Evolutionary conservation across 2,113 vertebrate genomes (phyloP), one percentile per base, ranked within the genome.

Genomic region (Dromaius novaehollandiae): DNA sequence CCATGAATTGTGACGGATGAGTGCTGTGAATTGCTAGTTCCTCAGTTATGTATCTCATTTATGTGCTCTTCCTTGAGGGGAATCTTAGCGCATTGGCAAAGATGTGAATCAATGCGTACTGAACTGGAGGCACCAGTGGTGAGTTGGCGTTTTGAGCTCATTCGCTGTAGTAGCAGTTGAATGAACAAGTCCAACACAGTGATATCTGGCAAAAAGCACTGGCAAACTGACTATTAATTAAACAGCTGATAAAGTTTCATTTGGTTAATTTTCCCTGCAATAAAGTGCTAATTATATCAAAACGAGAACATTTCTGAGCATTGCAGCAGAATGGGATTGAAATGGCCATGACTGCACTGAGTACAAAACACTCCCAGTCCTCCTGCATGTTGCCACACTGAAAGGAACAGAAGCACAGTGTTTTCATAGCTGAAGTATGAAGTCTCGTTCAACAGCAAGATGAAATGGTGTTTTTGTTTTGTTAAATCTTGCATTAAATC

Each of bases 191-290:
- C 90, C 79, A 87, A 6, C 76, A 8, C 42, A 17, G 56, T 6
- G 44, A 3, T 44, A 17, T 6, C 86, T 97, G 97, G 96, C 89
- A 86, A 50, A 83, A 88, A 53, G 19, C 90, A 18, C 85, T 93
- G 96, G 93, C 96, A 97, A 92, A 60, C 22, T 16, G 42, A 9
- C 22, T 70, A 79, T 97, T 96, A 95, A 97, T 97, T 96, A 97
- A 97, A 86, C 94, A 97, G 94, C 95, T 95, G 97, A 97, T 96
- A 92, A 97, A 97, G 89, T 90, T 97, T 95, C 95, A 94, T 97
- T 97, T 96, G 93, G 87, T 96, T 96, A 34, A 66, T 97, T 97
- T 96, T 94, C 44, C 69, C 93, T 40, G 82, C 92, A 93, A 96
- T 96, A 85, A 95, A 84, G 1, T 73, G 18, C 50, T 83, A 58